These are phyloP conservation scores for Anguilla megastoma DNA, from an alignment of 2,797 vertebrate species.

Conservation along the genomic window DNA sequence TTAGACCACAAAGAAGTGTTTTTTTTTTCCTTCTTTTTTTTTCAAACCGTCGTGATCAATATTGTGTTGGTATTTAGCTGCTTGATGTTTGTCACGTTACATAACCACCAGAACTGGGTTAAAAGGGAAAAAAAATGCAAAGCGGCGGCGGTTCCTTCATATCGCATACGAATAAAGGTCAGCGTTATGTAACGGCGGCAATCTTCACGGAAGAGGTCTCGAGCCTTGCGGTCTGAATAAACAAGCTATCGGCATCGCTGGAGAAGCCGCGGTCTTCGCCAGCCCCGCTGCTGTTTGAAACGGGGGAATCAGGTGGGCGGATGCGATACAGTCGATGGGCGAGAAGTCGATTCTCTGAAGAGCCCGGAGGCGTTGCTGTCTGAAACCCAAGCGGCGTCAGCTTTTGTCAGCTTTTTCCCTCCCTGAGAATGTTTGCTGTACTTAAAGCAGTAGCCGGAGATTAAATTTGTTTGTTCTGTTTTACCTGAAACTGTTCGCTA, in stretches of 20 bases:
- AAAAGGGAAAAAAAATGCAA: neutral
- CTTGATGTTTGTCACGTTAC: neutral
- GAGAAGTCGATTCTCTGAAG: slow-evolving; percentile 4
- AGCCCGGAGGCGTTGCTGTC: slow-evolving; percentile 6
- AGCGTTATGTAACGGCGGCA: neutral
- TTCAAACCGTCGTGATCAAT: neutral
- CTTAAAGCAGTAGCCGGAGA: neutral
- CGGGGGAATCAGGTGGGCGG: slow-evolving; percentile 2
- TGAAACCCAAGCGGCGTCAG: neutral
- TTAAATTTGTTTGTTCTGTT: neutral
- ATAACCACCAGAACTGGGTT: neutral
- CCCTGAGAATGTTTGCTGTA: neutral
- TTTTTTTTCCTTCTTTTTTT: neutral
- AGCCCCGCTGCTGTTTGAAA: neutral
- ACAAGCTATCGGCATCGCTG: neutral
- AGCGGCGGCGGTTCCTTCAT: neutral
- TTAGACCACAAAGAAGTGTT: neutral
- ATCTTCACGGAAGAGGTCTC: slow-evolving; percentile 4
- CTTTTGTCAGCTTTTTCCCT: neutral
- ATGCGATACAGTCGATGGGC: slow-evolving; percentile 6
- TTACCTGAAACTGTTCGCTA: neutral
- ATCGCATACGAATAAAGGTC: neutral
- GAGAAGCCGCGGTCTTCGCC: neutral
- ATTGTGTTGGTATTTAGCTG: neutral
- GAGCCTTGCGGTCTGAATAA: neutral